A percentile compares a stretch with the other conserved stretches of the same genome.
These are phyloP conservation scores for Ligdia adustata DNA, from an alignment of 2,888 invertebrate genomes.

Conservation along the genomic window DNA sequence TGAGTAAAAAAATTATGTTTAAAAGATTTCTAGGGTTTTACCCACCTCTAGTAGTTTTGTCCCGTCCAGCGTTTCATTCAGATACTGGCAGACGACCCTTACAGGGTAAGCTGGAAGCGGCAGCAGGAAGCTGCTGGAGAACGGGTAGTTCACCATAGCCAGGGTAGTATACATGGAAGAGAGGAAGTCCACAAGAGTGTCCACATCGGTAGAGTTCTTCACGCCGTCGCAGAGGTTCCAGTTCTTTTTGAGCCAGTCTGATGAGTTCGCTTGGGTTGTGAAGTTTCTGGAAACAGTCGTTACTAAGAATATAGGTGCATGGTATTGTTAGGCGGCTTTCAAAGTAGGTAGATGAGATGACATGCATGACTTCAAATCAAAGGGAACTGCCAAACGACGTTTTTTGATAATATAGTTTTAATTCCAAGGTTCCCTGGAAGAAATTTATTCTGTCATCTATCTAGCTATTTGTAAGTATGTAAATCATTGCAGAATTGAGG, in stretches of 20 bases:
- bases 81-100: constrained; percentile 83
- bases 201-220: constrained; percentile 69
- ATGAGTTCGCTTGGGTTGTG: constrained; percentile 85
- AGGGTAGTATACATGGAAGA: constrained; percentile 89
- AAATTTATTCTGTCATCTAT: too few relatives aligned
- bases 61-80: constrained; percentile 72
- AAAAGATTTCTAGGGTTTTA: too few relatives aligned
- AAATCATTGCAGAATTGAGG: too few relatives aligned
- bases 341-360: too few relatives aligned
- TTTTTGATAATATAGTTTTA: too few relatives aligned
- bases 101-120: constrained; percentile 95
- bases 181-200: constrained; percentile 87
- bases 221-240: constrained; percentile 92
- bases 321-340: too few relatives aligned
- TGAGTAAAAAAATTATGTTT: too few relatives aligned
- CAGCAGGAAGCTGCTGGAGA: constrained; percentile 91
- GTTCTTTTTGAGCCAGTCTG: constrained; percentile 86
- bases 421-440: too few relatives aligned
- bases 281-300: constrained; percentile 66
- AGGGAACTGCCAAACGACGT: too few relatives aligned
- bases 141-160: constrained; percentile 98
- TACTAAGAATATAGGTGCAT: too few relatives aligned
- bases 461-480: too few relatives aligned
- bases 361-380: too few relatives aligned
- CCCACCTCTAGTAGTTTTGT: constrained; percentile 79